Evolutionary conservation across 2,888 invertebrate species (phyloP).

Genomic region (Drosophila mulleri): DNA sequence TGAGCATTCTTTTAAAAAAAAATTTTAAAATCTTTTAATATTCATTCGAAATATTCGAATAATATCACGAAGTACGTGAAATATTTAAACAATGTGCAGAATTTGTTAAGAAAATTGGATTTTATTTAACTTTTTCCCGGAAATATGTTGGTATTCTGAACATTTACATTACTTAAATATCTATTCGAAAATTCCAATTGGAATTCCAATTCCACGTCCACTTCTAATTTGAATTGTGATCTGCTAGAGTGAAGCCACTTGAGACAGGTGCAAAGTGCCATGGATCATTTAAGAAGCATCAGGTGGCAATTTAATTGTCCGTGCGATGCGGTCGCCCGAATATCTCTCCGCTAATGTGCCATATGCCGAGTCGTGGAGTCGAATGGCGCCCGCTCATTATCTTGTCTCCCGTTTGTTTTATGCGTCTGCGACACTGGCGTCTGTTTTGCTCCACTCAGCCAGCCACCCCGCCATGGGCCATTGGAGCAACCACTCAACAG

Average conservation of each 20-base stretch:
- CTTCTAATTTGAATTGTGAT: background rate
- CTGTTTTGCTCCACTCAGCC: conserved; percentile 29
- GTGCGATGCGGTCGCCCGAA: conserved; percentile 27
- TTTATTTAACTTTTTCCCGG: background rate
- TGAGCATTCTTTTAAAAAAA: background rate
- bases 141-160: background rate
- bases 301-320: conserved; percentile 54
- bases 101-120: too few relatives aligned
- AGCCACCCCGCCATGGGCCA: conserved; percentile 7
- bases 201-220: background rate
- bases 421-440: conserved; percentile 58
- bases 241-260: background rate
- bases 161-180: background rate
- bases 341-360: conserved; percentile 53
- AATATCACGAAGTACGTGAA: background rate
- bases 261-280: background rate
- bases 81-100: background rate
- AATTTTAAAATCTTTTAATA: background rate
- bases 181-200: background rate
- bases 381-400: conserved; percentile 67
- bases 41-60: background rate
- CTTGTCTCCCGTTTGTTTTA: conserved; percentile 64
- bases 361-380: conserved; percentile 57
- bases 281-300: conserved; percentile 46
- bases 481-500: conserved; percentile 22